These are phyloP conservation scores for Synergus umbraculus DNA, from an alignment of 2,888 invertebrate genomes.

Conservation along the genomic window DNA sequence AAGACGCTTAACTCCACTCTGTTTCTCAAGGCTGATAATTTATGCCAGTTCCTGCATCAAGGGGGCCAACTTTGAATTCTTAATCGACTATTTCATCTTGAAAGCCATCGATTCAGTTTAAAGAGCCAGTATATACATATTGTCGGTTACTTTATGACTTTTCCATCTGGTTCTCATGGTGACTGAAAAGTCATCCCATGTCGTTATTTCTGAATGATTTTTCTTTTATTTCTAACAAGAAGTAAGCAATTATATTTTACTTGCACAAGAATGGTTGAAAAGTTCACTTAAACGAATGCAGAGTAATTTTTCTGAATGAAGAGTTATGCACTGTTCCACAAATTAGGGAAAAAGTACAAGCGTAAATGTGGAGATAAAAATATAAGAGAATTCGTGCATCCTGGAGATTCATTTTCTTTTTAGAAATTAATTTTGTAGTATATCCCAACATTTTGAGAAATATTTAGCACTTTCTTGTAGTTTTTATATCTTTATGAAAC, in stretches of 20 bases:
- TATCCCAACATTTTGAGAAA: neutral
- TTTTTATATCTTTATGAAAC: neutral
- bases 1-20: neutral
- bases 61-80: constrained; percentile 1
- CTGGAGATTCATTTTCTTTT: neutral
- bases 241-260: neutral
- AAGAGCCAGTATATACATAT: neutral
- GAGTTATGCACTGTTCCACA: neutral
- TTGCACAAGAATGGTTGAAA: neutral
- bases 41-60: constrained; percentile 7
- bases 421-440: neutral
- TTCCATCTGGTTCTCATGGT: neutral
- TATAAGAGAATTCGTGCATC: neutral
- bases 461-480: neutral
- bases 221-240: neutral
- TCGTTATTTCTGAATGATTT: neutral
- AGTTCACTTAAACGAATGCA: neutral
- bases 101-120: neutral
- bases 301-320: neutral
- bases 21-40: neutral
- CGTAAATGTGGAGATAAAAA: neutral
- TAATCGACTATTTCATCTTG: constrained; percentile 2
- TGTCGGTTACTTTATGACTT: neutral
- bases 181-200: too few relatives aligned
- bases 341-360: neutral